These are phyloP conservation scores for Heliconius hortense DNA, from an alignment of 2,888 invertebrate species.

Conservation along the genomic window DNA sequence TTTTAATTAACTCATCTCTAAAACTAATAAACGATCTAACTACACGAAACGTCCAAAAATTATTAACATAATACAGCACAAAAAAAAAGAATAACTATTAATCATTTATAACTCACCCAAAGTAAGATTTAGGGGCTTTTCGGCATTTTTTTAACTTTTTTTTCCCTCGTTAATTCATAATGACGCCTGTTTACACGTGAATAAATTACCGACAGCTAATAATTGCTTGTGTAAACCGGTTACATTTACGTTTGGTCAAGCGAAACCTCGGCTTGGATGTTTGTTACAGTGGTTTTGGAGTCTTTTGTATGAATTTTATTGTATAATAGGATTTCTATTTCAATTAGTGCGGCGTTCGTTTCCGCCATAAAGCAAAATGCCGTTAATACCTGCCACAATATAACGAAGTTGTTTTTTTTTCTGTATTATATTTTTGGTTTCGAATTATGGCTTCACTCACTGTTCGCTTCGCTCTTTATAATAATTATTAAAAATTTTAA, in stretches of 20 bases:
- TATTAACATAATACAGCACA: constrained; percentile 3
- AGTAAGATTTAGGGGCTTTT: constrained; percentile 22
- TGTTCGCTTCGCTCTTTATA: neutral
- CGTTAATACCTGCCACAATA: neutral
- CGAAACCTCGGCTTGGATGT: constrained; percentile 27
- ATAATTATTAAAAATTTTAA: neutral
- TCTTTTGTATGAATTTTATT: constrained; percentile 4
- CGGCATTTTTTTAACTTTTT: constrained; percentile 24
- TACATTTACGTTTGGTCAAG: constrained; percentile 41
- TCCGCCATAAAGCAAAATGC: neutral
- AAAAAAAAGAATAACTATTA: constrained; percentile 7
- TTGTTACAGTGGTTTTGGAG: constrained; percentile 4
- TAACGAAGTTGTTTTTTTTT: neutral
- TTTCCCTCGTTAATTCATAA: constrained; percentile 35
- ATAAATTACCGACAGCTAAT: constrained; percentile 47
- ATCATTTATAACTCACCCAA: constrained; percentile 9
- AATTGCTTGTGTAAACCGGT: constrained; percentile 48
- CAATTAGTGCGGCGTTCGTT: constrained; percentile 1
- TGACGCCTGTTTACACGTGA: constrained; percentile 48
- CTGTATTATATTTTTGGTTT: neutral
- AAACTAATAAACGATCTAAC: neutral
- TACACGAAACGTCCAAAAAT: neutral
- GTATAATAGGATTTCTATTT: constrained; percentile 7
- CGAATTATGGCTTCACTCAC: neutral
- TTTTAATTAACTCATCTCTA: neutral